Base-by-base conservation (phyloP, 2,888 invertebrate genomes). In the Diarsia brunnea region DNA sequence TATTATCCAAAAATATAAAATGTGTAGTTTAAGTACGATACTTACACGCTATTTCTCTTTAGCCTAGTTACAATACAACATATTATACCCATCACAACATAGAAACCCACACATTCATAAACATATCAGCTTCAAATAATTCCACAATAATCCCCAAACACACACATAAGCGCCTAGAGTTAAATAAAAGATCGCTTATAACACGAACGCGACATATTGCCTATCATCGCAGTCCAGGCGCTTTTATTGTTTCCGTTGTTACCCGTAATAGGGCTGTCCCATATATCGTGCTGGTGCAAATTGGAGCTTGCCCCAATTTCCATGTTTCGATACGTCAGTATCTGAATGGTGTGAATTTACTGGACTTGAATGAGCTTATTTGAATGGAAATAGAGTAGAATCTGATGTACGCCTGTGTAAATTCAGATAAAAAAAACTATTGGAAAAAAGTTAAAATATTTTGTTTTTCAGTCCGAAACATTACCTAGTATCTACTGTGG, bases 151-250 rank as follows among this genome's bases (percentile, higher is more conserved):
- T 43, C 3, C 10, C 7, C n/a, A 11, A 38, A 1, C 61, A 71
- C 38, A 21, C 27, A 64, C 24, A 45, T 14, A 27, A 66, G 63
- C 80, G 82, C 86, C 87, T 85, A 63, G 60, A n/a, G 24, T 19
- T 14, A 75, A 75, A 82, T 77, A 77, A 75, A 75, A 67, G 61
- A n/a, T 45, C 63, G 53, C 51, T 43, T 45, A 63, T 69, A 73
- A 68, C 68, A 47, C 53, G 51, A 61, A 67, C 69, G 67, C 69
- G 74, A 80, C 78, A 73, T 75, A 83, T 83, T 88, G 88, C 87
- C 78, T 75, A 85, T 85, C 79, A 63, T 53, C 66, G 49, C 7
- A 27, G 64, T 47, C 51, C 83, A 88, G 89, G 89, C 87, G 81
- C 75, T 79, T 45, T 55, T 55, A 82, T 82, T 82, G 80, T 86